Percentiles rank a stretch among this genome's conserved stretches.
phyloP scores from a whole-genome alignment of 2,113 vertebrate species.

The Podiceps cristatus region DNA sequence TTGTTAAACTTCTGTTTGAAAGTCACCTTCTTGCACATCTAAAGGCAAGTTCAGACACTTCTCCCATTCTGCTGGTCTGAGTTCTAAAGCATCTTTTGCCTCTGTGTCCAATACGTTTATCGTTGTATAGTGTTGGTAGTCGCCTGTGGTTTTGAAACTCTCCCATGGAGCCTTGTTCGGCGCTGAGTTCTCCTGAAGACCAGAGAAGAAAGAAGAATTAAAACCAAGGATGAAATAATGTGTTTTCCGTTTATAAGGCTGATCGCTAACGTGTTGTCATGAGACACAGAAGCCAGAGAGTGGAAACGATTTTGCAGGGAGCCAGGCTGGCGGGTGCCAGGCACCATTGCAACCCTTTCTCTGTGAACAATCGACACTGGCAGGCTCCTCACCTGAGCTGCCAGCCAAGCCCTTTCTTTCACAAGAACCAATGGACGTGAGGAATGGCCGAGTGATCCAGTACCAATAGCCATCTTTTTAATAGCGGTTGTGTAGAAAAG shows the following conservation, averaged over 20 bases:
- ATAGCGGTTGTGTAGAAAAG: background rate
- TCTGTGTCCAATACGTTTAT: constrained; percentile 98
- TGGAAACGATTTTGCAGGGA: constrained; percentile 11
- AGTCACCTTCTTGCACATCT: constrained; percentile 98
- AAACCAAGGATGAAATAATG: background rate
- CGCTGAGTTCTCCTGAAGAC: constrained; percentile 91
- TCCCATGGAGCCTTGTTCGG: constrained; percentile 97
- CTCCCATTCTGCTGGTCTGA: constrained; percentile 97
- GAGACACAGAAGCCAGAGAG: constrained; percentile 16
- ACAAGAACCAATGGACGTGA: background rate
- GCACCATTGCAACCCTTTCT: background rate
- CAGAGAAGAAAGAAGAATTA: constrained; percentile 52
- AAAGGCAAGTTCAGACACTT: constrained; percentile 98
- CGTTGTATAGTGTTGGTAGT: constrained; percentile 98
- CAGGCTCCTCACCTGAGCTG: constrained; percentile 51
- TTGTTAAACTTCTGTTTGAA: constrained; percentile 97
- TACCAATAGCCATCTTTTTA: constrained; percentile 5
- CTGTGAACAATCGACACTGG: background rate
- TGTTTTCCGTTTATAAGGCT: background rate
- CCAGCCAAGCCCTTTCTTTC: constrained; percentile 17
- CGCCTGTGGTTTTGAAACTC: constrained; percentile 94
- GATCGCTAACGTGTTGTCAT: background rate
- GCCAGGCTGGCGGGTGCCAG: background rate
- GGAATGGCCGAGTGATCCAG: constrained; percentile 38
- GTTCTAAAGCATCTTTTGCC: constrained; percentile 96